phyloP scores from a whole-genome alignment of 2,888 invertebrate genomes.

The Lepidonotus clava region DNA sequence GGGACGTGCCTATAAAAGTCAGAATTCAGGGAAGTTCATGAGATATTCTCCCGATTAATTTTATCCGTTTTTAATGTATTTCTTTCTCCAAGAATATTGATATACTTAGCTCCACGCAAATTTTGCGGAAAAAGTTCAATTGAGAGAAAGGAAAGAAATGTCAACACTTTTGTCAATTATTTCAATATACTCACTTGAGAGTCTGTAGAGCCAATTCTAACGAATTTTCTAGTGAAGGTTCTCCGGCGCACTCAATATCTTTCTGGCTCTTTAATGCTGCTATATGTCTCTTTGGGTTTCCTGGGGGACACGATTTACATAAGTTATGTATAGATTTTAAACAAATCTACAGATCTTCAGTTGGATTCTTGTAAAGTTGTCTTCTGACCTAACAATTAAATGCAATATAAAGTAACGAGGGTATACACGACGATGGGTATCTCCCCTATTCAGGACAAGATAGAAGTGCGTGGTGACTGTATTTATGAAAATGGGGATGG shows the following conservation, averaged over 20 bases:
- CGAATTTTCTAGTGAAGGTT: conserved; percentile 97
- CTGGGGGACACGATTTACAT: no score
- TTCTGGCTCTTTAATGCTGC: conserved; percentile 81
- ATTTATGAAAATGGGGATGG: no score
- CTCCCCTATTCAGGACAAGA: no score
- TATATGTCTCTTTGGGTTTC: conserved; percentile 81
- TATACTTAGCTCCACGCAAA: no score
- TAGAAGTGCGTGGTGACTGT: no score
- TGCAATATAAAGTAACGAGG: no score
- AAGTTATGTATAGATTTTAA: neutral
- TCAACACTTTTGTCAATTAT: neutral
- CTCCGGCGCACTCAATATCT: conserved; percentile 89
- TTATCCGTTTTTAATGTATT: neutral
- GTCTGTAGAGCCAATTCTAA: conserved; percentile 92
- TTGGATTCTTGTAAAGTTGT: no score
- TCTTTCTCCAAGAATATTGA: neutral
- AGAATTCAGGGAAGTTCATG: neutral
- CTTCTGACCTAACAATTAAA: no score
- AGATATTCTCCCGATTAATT: neutral
- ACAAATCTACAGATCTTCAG: no score
- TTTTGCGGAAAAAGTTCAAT: no score
- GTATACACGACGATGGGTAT: no score
- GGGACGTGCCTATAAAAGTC: conserved; percentile 86
- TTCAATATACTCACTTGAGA: conserved; percentile 84
- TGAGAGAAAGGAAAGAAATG: neutral